Percentiles rank a stretch among this genome's conserved stretches.
These are phyloP conservation scores for Entelurus aequoreus DNA, from an alignment of 2,113 vertebrate species.

Conservation along the genomic window DNA sequence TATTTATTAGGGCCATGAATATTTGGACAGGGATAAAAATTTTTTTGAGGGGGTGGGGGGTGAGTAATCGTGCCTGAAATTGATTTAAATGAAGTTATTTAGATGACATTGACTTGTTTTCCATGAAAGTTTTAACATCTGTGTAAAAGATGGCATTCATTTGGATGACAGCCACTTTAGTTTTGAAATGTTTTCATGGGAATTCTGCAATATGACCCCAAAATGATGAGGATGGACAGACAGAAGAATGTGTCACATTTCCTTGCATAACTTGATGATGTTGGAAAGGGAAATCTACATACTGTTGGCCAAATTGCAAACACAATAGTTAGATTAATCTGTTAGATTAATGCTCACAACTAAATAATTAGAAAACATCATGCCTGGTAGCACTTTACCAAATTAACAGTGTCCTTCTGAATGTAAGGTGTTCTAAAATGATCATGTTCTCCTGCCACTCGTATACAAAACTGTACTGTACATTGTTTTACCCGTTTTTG, in stretches of 20 bases:
- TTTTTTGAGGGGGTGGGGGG: no score
- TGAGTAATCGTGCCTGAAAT: neutral
- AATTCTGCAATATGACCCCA: neutral
- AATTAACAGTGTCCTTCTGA: slow-evolving; percentile 54
- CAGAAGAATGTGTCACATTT: neutral
- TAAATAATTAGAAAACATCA: no score
- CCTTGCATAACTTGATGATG: neutral
- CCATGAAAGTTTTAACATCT: no score
- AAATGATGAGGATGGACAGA: neutral
- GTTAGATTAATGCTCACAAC: no score
- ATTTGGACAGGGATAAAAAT: no score
- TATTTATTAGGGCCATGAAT: no score
- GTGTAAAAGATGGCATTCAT: no score
- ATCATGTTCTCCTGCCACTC: slow-evolving; percentile 58
- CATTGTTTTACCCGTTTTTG: slow-evolving; percentile 51
- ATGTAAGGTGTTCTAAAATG: slow-evolving; percentile 77
- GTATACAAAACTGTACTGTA: slow-evolving; percentile 35
- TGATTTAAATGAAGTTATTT: neutral
- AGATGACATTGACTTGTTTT: no score
- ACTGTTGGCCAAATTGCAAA: no score
- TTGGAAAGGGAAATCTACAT: neutral
- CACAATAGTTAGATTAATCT: no score
- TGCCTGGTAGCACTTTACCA: no score
- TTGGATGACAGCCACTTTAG: neutral
- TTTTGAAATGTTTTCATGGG: neutral